Evolutionary conservation across 1,140 invertebrate genomes (phyloP).

Genomic region (Zaprionus inermis): DNA sequence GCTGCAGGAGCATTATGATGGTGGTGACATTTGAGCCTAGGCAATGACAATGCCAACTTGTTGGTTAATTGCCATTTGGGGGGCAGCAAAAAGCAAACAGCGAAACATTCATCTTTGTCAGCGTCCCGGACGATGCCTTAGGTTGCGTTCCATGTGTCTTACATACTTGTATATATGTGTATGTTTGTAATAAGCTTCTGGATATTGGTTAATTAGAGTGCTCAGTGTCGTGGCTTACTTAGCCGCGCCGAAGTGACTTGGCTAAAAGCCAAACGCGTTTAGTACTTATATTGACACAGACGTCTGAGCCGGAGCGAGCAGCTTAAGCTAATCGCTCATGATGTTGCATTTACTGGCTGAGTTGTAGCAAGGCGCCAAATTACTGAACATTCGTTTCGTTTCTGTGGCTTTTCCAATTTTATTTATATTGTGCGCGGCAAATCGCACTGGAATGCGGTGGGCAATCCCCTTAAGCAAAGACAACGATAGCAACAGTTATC

Average conservation of each 20-base stretch:
- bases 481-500: not conserved
- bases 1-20: not conserved
- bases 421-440: too few relatives aligned
- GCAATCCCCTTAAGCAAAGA: too few relatives aligned
- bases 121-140: constrained; percentile 15
- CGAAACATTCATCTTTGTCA: constrained; percentile 73
- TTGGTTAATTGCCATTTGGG: constrained; percentile 60
- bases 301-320: not conserved
- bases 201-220: constrained; percentile 46
- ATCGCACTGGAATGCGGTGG: too few relatives aligned
- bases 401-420: too few relatives aligned
- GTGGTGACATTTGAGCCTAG: constrained; percentile 60
- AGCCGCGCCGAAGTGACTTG: constrained; percentile 27
- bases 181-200: constrained; percentile 26
- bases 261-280: constrained; percentile 26
- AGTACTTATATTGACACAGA: constrained; percentile 44
- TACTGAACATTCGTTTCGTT: too few relatives aligned
- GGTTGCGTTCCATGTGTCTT: constrained; percentile 31
- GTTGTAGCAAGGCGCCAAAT: not conserved
- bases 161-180: not conserved
- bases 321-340: constrained; percentile 34
- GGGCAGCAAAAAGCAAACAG: constrained; percentile 23
- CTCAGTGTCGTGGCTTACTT: not conserved
- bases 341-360: constrained; percentile 33
- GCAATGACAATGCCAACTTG: constrained; percentile 29